These are phyloP conservation scores for Phodopus roborovskii DNA, from an alignment of 2,113 vertebrate species.

Conservation along the genomic window DNA sequence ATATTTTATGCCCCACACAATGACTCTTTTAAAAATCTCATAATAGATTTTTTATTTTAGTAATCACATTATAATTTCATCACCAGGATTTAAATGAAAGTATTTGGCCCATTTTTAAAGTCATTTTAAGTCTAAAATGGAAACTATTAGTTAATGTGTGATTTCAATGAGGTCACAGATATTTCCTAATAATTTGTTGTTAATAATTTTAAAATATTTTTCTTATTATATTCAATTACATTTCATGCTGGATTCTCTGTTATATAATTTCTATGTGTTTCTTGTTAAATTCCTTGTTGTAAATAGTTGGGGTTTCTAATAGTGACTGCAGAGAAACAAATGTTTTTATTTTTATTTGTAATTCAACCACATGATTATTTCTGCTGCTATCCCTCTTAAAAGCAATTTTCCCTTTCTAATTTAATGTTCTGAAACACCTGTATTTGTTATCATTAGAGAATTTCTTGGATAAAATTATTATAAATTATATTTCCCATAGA, in stretches of 20 bases:
- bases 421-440: neutral
- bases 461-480: neutral
- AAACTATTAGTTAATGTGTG: neutral
- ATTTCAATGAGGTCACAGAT: constrained; percentile 47
- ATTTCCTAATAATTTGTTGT: constrained; percentile 67
- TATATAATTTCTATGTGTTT: constrained; percentile 60
- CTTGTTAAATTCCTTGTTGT: constrained; percentile 35
- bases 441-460: constrained; percentile 50
- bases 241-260: constrained; percentile 43
- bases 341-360: neutral
- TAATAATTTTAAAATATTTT: constrained; percentile 50
- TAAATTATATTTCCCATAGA: neutral
- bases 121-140: constrained; percentile 67
- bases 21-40: neutral
- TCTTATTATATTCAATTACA: constrained; percentile 58
- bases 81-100: constrained; percentile 70
- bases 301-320: constrained; percentile 50
- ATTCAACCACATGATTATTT: constrained; percentile 54
- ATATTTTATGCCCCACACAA: neutral
- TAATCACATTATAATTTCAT: constrained; percentile 22
- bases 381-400: constrained; percentile 48
- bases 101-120: constrained; percentile 68
- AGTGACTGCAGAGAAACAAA: neutral
- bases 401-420: constrained; percentile 16
- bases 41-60: constrained; percentile 36